A percentile compares a stretch with the other conserved stretches of the same genome.
phyloP scores from a whole-genome alignment of 2,797 vertebrate genomes.

The Pygocentrus nattereri region DNA sequence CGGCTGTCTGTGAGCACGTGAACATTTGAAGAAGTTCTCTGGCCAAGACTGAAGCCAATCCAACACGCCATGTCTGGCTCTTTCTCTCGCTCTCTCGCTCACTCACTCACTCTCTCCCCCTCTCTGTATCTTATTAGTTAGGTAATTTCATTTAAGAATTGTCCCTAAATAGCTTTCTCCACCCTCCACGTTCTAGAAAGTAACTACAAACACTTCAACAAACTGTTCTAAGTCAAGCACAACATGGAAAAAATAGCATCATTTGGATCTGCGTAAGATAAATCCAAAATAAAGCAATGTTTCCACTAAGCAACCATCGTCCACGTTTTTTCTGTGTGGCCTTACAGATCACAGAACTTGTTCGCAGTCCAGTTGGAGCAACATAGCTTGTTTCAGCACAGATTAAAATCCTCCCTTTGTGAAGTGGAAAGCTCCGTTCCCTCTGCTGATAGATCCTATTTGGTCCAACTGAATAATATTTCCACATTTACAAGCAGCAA shows the following conservation, averaged over 20 bases:
- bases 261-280: background rate
- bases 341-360: background rate
- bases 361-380: background rate
- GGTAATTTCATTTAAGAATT: background rate
- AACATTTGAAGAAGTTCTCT: constrained; percentile 37
- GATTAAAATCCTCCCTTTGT: constrained; percentile 20
- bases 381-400: background rate
- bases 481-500: constrained; percentile 48
- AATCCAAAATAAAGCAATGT: background rate
- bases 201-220: background rate
- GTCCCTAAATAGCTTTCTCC: background rate
- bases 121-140: constrained; percentile 11
- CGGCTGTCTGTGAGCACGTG: constrained; percentile 14
- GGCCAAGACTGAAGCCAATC: background rate
- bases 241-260: background rate
- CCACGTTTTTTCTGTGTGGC: background rate
- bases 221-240: background rate
- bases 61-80: background rate
- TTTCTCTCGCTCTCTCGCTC: background rate
- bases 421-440: constrained; percentile 21
- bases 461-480: constrained; percentile 46
- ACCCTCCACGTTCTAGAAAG: constrained; percentile 14
- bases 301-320: background rate
- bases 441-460: constrained; percentile 26
- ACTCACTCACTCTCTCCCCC: background rate